Conservation (phyloP, 2,113 vertebrate species). For the Malurus melanocephalus region DNA sequence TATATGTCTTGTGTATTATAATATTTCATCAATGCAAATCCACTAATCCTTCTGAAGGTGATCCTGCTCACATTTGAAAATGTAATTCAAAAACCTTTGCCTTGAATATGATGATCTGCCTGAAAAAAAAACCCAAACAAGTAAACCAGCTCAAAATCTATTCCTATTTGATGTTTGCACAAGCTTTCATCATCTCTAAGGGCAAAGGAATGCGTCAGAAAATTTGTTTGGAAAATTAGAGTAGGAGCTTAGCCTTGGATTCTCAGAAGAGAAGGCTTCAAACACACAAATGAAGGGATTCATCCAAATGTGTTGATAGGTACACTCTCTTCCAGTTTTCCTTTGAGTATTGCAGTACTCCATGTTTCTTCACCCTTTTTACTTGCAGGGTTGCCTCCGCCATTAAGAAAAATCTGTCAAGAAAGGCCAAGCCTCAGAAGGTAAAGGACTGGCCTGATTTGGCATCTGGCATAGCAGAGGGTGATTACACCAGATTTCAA, state of each 20-base stretch:
- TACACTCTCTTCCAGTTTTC: background rate
- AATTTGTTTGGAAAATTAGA: background rate
- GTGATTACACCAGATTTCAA: background rate
- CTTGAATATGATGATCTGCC: background rate
- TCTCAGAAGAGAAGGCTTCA: background rate
- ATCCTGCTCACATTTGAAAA: background rate
- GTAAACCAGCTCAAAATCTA: background rate
- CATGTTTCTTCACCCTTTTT: background rate
- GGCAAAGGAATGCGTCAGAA: background rate
- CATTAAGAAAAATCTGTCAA: background rate
- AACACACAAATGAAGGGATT: background rate
- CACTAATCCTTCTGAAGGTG: constrained; percentile 10
- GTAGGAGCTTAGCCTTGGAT: background rate
- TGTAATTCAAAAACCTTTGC: background rate
- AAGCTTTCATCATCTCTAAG: background rate
- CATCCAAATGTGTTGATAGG: background rate
- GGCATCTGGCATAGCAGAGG: background rate
- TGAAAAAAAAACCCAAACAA: background rate
- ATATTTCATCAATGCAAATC: constrained; percentile 5
- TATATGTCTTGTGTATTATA: constrained; percentile 18
- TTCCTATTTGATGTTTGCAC: background rate
- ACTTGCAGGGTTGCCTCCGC: background rate
- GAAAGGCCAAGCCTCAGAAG: background rate
- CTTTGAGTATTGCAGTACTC: background rate
- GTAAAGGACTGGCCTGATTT: background rate